These are phyloP conservation scores for Muschampia staudingeri DNA, from an alignment of 2,888 invertebrate species.

Conservation along the genomic window DNA sequence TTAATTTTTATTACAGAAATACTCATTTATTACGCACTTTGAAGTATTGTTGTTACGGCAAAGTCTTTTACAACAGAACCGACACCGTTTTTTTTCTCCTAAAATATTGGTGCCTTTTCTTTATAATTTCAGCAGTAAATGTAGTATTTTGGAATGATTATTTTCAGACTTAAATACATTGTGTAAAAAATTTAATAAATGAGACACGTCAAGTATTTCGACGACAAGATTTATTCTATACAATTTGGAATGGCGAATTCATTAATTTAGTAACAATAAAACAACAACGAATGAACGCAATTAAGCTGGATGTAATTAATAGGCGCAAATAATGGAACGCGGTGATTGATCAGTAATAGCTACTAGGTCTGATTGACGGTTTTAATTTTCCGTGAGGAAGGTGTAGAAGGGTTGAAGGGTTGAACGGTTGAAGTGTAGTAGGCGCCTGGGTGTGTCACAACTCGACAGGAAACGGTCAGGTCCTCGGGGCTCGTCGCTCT, in stretches of 20 bases:
- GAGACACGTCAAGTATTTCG: constrained; percentile 29
- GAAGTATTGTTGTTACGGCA: constrained; percentile 75
- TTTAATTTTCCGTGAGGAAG: constrained; percentile 78
- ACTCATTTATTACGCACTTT: constrained; percentile 76
- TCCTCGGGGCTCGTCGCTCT: constrained; percentile 67
- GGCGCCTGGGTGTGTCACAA: constrained; percentile 73
- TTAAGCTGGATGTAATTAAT: constrained; percentile 87
- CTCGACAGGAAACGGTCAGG: constrained; percentile 72
- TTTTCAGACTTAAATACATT: constrained; percentile 10
- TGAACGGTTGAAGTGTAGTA: constrained; percentile 67
- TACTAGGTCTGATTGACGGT: constrained; percentile 86
- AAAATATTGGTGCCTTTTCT: constrained; percentile 49
- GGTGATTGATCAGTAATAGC: constrained; percentile 87
- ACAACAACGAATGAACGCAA: constrained; percentile 81
- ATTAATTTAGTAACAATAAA: constrained; percentile 79
- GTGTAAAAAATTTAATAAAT: constrained; percentile 38
- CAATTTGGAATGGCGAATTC: constrained; percentile 50
- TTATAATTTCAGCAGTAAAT: constrained; percentile 29
- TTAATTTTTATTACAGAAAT: constrained; percentile 87
- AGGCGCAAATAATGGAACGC: constrained; percentile 82
- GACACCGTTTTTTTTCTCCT: constrained; percentile 42
- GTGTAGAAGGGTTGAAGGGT: constrained; percentile 62
- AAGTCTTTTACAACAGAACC: constrained; percentile 62
- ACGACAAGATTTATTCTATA: constrained; percentile 42
- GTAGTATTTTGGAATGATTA: constrained; percentile 22